These are phyloP conservation scores for Bettongia penicillata DNA, from an alignment of 2,113 vertebrate genomes.

Conservation along the genomic window DNA sequence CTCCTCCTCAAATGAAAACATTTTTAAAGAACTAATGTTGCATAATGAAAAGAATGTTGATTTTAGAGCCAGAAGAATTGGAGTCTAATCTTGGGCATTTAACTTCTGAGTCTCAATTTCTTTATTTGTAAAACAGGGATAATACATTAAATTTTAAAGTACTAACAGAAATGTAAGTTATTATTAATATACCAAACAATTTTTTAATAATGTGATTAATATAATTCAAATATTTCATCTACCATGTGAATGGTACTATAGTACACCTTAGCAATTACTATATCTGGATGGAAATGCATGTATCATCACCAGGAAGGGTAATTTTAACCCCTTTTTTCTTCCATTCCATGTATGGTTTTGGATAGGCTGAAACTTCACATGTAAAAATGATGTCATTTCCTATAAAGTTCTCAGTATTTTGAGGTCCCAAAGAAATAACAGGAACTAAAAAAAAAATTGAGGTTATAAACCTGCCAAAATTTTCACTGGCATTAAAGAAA, in stretches of 20 bases:
- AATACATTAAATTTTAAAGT: not conserved
- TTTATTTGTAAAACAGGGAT: not conserved
- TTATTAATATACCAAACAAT: not conserved
- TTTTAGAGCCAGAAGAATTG: not conserved
- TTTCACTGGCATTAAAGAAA: not conserved
- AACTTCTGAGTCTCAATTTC: not conserved
- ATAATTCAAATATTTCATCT: not conserved
- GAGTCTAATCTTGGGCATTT: not conserved
- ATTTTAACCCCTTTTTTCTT: constrained; percentile 80
- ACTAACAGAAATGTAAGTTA: not conserved
- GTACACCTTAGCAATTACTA: not conserved
- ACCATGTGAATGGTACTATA: not conserved
- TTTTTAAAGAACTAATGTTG: not conserved
- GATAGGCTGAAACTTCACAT: constrained; percentile 79
- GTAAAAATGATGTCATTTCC: constrained; percentile 77
- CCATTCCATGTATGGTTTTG: constrained; percentile 76
- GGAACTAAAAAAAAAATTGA: constrained; percentile 68
- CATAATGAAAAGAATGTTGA: not conserved
- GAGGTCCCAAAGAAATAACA: constrained; percentile 77
- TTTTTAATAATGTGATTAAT: constrained; percentile 25
- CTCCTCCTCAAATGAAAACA: not conserved
- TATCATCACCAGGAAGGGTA: constrained; percentile 77
- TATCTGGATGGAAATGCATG: constrained; percentile 79
- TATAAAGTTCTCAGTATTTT: constrained; percentile 77
- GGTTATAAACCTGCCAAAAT: constrained; percentile 35